These are phyloP conservation scores for Monochamus alternatus DNA, from an alignment of 2,888 invertebrate species.

Conservation along the genomic window DNA sequence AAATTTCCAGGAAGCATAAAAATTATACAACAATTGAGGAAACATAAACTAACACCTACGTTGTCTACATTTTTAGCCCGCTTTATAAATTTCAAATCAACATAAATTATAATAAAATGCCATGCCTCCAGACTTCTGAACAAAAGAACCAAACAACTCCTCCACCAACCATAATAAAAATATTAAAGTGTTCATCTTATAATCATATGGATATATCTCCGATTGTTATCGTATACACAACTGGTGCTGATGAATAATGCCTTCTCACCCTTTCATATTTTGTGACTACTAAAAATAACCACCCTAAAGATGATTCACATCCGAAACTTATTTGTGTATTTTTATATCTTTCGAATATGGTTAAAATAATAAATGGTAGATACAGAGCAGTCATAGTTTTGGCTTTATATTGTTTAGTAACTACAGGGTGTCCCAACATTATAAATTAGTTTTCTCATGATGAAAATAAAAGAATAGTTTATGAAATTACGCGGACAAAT, in stretches of 20 bases:
- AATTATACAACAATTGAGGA: background rate
- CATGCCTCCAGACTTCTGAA: slow-evolving; percentile 13
- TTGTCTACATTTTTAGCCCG: background rate
- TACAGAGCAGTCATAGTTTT: no score
- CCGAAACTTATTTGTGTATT: background rate
- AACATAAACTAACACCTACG: background rate
- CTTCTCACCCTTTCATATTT: background rate
- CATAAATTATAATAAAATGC: slow-evolving; percentile 16
- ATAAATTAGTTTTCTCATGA: no score
- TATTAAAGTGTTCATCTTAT: slow-evolving; percentile 7
- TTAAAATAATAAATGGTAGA: no score
- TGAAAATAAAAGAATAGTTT: no score
- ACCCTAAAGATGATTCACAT: slow-evolving; percentile 4
- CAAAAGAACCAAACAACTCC: slow-evolving; percentile 6
- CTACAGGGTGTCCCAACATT: no score
- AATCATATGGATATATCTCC: slow-evolving; percentile 6
- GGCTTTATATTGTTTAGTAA: no score
- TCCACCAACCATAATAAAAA: slow-evolving; percentile 8
- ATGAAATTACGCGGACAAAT: no score
- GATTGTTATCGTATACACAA: slow-evolving; percentile 11
- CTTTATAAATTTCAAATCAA: background rate
- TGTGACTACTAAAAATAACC: slow-evolving; percentile 24
- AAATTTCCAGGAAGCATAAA: background rate
- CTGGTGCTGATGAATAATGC: background rate
- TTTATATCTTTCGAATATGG: no score